Conservation (phyloP, 2,113 vertebrate species). For the Polypterus bichir region DNA sequence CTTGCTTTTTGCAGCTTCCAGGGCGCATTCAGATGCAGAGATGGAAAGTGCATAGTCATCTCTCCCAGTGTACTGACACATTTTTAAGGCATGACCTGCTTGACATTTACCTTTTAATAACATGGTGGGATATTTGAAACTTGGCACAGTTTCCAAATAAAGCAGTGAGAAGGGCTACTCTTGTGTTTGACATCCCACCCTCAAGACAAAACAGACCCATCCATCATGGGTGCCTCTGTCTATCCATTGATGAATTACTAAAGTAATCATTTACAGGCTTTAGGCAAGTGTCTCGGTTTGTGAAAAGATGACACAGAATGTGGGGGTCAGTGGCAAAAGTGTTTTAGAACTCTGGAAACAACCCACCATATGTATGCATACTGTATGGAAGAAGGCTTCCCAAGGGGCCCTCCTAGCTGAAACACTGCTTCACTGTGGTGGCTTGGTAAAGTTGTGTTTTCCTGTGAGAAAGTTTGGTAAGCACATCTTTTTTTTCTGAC, state of each 20-base stretch:
- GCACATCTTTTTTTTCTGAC: too few species aligned
- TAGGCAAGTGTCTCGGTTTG: not conserved
- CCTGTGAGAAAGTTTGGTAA: too few species aligned
- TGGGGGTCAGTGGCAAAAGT: not conserved
- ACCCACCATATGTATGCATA: too few species aligned
- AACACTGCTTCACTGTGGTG: too few species aligned
- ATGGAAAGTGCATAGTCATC: too few species aligned
- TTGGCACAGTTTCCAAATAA: not conserved
- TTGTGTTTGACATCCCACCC: not conserved
- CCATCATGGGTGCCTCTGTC: constrained; percentile 10
- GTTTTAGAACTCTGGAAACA: too few species aligned
- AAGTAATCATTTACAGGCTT: constrained; percentile 1
- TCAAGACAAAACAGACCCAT: constrained; percentile 4
- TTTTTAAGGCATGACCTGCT: constrained; percentile 4
- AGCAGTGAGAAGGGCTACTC: not conserved
- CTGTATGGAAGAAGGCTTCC: too few species aligned
- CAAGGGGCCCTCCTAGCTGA: too few species aligned
- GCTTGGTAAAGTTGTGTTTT: too few species aligned
- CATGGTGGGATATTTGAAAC: constrained; percentile 5
- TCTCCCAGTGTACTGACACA: not conserved
- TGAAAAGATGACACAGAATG: not conserved
- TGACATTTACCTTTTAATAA: constrained; percentile 6
- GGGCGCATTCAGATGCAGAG: too few species aligned
- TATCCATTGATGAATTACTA: constrained; percentile 1
- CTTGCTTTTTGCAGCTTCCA: too few species aligned